Conservation (phyloP, 1,140 invertebrate species). For the Paraescarpia echinospica region DNA sequence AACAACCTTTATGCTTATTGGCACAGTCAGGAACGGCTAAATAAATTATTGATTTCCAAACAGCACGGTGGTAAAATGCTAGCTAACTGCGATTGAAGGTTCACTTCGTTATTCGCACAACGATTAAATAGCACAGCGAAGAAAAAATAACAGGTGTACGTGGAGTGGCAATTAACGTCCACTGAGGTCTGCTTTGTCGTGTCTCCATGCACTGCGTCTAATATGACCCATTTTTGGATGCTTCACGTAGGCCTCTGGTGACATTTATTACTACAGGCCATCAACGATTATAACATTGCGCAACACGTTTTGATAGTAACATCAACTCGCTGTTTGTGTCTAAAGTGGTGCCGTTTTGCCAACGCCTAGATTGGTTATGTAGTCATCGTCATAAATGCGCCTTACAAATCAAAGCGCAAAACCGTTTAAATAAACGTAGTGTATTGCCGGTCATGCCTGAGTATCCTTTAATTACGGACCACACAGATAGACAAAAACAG, state of each 20-base stretch:
- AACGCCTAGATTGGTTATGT: neutral
- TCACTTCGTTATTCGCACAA: neutral
- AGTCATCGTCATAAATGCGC: neutral
- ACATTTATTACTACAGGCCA: neutral
- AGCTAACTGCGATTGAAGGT: neutral
- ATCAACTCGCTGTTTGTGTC: neutral
- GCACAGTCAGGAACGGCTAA: neutral
- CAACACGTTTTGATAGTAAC: neutral
- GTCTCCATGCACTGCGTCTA: too few relatives aligned
- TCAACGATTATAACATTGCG: neutral
- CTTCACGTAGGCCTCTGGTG: neutral
- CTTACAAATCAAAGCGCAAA: neutral
- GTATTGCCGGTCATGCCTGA: neutral
- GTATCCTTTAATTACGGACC: neutral
- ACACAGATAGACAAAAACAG: neutral
- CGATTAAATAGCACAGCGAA: neutral
- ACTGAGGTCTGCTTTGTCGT: neutral
- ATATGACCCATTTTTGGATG: neutral
- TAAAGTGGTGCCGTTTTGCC: neutral
- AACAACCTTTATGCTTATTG: neutral
- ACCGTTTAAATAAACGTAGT: neutral
- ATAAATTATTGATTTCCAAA: neutral
- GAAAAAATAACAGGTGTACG: neutral
- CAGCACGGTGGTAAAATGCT: neutral
- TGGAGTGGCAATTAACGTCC: neutral